Percentiles rank a stretch among this genome's conserved stretches.
Evolutionary conservation across 23 tunicate genomes (phyloP).

Genomic region (Halocynthia roretzi): DNA sequence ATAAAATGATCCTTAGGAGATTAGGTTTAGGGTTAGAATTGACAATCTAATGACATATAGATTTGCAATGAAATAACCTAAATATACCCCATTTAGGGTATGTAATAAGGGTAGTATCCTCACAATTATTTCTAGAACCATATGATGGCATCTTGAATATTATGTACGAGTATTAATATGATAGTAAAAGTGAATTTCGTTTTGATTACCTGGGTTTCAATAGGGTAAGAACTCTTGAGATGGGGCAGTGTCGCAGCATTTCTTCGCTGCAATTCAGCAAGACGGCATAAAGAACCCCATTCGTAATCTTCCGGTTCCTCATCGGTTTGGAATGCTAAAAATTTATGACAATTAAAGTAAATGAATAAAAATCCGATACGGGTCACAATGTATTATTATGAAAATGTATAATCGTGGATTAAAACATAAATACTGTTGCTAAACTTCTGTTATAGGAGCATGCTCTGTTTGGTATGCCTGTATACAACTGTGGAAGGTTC

Average conservation of each 20-base stretch:
- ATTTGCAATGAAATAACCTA: too few relatives aligned
- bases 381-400: too few relatives aligned
- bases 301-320: conserved; percentile 24
- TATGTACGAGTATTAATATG: not conserved
- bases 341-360: too few relatives aligned
- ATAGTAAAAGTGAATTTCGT: not conserved
- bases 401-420: too few relatives aligned
- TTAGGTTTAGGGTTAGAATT: not conserved
- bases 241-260: conserved; percentile 50
- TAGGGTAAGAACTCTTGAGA: conserved; percentile 77
- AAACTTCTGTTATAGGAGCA: too few relatives aligned
- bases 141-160: not conserved
- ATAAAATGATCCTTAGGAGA: not conserved
- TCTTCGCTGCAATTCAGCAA: conserved; percentile 67
- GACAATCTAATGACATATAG: not conserved
- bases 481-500: too few relatives aligned
- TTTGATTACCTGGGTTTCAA: conserved; percentile 73
- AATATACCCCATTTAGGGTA: too few relatives aligned
- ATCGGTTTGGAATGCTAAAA: conserved; percentile 19
- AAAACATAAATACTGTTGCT: too few relatives aligned
- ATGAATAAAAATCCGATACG: not conserved
- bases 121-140: not conserved
- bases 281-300: conserved; percentile 29
- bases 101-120: too few relatives aligned
- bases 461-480: too few relatives aligned